Conservation (phyloP, 2,888 invertebrate species). For the Tetragonisca angustula region DNA sequence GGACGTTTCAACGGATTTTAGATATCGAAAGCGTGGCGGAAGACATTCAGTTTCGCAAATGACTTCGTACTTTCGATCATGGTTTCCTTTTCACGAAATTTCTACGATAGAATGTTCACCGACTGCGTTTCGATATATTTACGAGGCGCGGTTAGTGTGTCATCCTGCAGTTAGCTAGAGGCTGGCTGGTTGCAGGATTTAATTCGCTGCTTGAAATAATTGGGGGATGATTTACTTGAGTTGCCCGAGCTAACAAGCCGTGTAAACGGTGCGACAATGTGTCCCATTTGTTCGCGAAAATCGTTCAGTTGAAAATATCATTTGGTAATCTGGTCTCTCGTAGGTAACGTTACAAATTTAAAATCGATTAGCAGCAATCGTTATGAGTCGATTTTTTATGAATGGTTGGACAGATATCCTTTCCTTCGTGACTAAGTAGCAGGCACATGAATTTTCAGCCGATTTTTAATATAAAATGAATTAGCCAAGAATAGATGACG, state of each 20-base stretch:
- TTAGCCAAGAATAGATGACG: no score
- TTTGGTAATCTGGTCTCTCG: not conserved
- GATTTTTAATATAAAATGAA: no score
- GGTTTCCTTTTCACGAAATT: not conserved
- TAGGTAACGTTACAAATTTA: no score
- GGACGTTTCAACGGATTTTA: not conserved
- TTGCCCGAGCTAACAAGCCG: constrained; percentile 15
- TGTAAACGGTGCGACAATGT: constrained; percentile 16
- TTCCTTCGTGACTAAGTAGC: no score
- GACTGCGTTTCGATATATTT: not conserved
- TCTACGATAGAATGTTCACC: not conserved
- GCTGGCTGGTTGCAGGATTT: not conserved
- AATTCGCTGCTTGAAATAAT: constrained; percentile 36
- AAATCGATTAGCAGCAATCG: no score
- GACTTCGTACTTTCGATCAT: not conserved
- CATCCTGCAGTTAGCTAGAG: not conserved
- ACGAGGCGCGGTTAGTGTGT: not conserved
- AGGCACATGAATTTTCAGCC: no score
- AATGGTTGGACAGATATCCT: no score
- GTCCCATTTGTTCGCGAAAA: not conserved
- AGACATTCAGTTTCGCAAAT: not conserved
- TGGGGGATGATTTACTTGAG: constrained; percentile 12
- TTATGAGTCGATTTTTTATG: no score
- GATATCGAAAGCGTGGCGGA: not conserved
- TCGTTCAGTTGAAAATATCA: not conserved